phyloP scores from a whole-genome alignment of 1,140 invertebrate genomes.

The Archegozetes longisetosus region DNA sequence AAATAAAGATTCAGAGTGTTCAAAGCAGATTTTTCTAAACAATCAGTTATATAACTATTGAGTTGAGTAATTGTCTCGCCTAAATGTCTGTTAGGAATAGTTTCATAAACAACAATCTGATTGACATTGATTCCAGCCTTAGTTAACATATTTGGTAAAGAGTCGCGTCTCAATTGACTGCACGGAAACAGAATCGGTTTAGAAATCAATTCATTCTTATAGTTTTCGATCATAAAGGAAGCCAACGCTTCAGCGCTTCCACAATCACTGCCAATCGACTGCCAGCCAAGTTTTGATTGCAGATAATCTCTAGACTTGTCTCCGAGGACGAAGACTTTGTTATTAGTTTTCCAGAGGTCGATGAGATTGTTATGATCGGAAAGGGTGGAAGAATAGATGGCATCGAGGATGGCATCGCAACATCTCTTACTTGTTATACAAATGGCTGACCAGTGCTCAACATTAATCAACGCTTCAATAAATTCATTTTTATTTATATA shows the following conservation, averaged over 20 bases:
- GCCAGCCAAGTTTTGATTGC: not conserved
- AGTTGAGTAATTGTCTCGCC: not conserved
- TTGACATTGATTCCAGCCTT: not conserved
- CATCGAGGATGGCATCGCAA: not conserved
- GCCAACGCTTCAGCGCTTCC: constrained; percentile 5
- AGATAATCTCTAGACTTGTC: not conserved
- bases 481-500: constrained; percentile 1
- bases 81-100: not conserved
- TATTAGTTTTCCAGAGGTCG: not conserved
- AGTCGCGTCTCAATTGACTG: constrained; percentile 1
- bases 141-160: not conserved
- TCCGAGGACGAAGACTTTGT: constrained; percentile 4
- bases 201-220: not conserved
- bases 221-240: constrained; percentile 2
- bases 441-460: constrained; percentile 1
- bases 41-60: not conserved
- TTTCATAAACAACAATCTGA: constrained; percentile 7
- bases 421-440: constrained; percentile 6
- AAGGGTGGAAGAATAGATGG: not conserved
- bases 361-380: not conserved
- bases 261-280: constrained; percentile 1
- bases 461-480: not conserved
- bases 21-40: not conserved
- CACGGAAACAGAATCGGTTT: constrained; percentile 5
- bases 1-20: not conserved